Conservation (phyloP, 2,888 invertebrate species). For the Leptopilina myrica region DNA sequence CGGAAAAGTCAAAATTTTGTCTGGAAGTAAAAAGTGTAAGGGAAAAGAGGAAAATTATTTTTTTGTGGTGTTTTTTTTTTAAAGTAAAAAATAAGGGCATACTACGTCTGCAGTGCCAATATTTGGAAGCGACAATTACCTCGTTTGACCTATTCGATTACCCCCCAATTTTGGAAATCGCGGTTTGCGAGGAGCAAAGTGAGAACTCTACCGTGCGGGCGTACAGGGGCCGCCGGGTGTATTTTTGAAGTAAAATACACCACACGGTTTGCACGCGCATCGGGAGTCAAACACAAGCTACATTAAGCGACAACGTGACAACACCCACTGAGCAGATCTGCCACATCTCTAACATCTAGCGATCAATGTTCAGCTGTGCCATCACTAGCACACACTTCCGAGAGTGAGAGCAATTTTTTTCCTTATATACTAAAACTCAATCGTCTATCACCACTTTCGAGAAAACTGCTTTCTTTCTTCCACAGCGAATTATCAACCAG, state of each 20-base stretch:
- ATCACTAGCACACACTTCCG: conserved; percentile 81
- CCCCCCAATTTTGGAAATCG: conserved; percentile 82
- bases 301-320: conserved; percentile 82
- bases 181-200: conserved; percentile 81
- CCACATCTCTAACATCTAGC: conserved; percentile 77
- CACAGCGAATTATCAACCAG: background rate
- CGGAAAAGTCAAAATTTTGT: too few relatives aligned
- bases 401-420: background rate
- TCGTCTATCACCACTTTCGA: background rate
- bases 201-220: conserved; percentile 78
- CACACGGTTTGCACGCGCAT: conserved; percentile 74
- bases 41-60: too few relatives aligned
- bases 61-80: too few relatives aligned
- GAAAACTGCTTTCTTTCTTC: background rate
- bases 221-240: conserved; percentile 62
- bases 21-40: too few relatives aligned
- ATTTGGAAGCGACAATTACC: conserved; percentile 79
- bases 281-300: conserved; percentile 79
- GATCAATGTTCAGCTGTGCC: conserved; percentile 82
- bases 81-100: conserved; percentile 77
- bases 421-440: conserved; percentile 13
- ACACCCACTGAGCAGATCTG: conserved; percentile 83
- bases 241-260: conserved; percentile 46
- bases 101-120: conserved; percentile 79
- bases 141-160: conserved; percentile 80